Conservation (phyloP, 2,888 invertebrate species). For the Mantis religiosa region DNA sequence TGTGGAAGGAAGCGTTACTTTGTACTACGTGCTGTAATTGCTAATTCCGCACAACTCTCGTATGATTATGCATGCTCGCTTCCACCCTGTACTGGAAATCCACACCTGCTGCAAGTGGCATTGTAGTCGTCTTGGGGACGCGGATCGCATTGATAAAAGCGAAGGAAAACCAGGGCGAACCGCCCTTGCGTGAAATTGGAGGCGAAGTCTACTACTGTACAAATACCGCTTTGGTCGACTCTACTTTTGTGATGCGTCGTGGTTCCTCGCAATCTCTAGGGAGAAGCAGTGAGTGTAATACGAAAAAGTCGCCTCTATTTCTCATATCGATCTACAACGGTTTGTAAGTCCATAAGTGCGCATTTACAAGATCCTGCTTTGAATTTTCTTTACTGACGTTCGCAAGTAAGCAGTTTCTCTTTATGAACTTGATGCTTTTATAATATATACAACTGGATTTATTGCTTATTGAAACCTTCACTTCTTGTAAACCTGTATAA, state of each 20-base stretch:
- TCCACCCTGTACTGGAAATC: not conserved
- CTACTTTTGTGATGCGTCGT: not conserved
- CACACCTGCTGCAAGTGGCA: not conserved
- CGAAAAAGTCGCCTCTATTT: not conserved
- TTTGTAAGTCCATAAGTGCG: not conserved
- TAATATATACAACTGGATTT: not conserved
- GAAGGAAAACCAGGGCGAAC: not conserved
- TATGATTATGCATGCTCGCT: not conserved
- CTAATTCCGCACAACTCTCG: not conserved
- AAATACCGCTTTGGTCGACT: not conserved
- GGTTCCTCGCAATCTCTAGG: not conserved
- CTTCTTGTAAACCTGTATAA: too few species aligned
- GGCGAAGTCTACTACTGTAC: not conserved
- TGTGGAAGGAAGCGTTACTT: not conserved
- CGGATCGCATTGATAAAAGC: not conserved
- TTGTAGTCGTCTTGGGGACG: not conserved
- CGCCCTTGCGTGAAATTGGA: not conserved
- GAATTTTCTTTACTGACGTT: not conserved
- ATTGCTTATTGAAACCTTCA: too few species aligned
- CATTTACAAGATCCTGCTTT: not conserved
- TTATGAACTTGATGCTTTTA: not conserved
- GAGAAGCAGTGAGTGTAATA: not conserved
- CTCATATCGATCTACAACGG: not conserved
- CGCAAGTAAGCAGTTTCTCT: not conserved
- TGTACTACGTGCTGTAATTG: not conserved